Evolutionary conservation across 2,113 vertebrate genomes (phyloP).

Genomic region (Phrynocephalus versicolor): DNA sequence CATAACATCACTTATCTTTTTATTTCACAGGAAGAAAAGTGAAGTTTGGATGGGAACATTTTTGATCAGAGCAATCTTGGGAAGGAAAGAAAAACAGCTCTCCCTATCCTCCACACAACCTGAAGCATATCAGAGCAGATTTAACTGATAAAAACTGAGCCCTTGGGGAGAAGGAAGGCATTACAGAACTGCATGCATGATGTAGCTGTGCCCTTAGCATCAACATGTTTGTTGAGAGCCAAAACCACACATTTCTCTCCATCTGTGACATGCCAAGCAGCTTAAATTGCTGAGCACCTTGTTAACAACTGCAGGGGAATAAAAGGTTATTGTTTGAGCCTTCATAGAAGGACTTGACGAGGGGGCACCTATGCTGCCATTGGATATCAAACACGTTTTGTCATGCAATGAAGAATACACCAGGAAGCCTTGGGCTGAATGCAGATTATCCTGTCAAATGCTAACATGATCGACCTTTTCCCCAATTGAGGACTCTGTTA

Average conservation of each 20-base stretch:
- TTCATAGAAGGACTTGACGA: not conserved
- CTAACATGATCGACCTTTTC: conserved; percentile 27
- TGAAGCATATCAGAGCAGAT: not conserved
- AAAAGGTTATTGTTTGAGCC: conserved; percentile 14
- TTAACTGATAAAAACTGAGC: not conserved
- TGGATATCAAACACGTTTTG: not conserved
- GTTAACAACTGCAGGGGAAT: not conserved
- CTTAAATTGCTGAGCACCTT: not conserved
- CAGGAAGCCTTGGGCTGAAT: not conserved
- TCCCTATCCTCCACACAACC: not conserved
- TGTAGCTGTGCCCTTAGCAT: not conserved
- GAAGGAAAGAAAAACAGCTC: not conserved
- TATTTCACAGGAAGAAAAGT: not conserved
- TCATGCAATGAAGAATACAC: not conserved
- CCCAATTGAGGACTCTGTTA: not conserved
- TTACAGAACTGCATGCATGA: not conserved
- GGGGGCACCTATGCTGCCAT: not conserved
- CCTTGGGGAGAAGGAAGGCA: not conserved
- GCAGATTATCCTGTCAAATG: not conserved
- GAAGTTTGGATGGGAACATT: not conserved
- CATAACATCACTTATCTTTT: not conserved
- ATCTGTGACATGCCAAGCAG: not conserved
- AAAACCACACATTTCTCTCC: not conserved
- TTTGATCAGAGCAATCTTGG: not conserved
- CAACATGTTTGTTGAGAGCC: not conserved